Evolutionary conservation across 2,113 vertebrate genomes (phyloP).

Genomic region (Climacteris rufus): DNA sequence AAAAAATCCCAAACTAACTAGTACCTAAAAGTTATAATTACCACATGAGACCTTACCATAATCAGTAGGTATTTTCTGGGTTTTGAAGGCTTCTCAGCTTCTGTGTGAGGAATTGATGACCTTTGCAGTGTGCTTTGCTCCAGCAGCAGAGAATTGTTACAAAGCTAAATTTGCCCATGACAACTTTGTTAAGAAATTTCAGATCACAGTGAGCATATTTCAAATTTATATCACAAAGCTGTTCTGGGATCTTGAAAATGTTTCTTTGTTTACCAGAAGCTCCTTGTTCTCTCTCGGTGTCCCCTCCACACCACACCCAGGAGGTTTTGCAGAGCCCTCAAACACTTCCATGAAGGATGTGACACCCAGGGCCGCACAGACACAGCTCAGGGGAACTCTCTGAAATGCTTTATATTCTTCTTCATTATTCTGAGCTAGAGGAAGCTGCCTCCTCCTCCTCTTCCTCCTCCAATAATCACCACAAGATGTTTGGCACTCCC

Average conservation of each 20-base stretch:
- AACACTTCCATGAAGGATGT: not conserved
- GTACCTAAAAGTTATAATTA: not conserved
- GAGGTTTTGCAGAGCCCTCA: not conserved
- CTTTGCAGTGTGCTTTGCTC: not conserved
- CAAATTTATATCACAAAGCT: not conserved
- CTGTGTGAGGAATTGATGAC: not conserved
- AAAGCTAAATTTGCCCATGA: not conserved
- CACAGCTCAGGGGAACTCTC: not conserved
- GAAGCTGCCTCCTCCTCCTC: not conserved
- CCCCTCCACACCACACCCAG: not conserved
- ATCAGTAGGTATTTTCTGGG: not conserved
- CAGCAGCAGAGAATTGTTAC: not conserved
- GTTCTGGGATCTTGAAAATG: not conserved
- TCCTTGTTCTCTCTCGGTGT: not conserved
- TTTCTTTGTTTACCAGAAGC: not conserved
- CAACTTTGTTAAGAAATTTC: not conserved
- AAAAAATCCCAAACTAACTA: not conserved
- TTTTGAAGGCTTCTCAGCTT: not conserved
- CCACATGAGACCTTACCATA: not conserved
- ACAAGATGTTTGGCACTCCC: not conserved
- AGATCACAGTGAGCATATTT: not conserved
- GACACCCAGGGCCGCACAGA: not conserved
- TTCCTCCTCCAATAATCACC: not conserved
- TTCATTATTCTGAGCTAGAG: not conserved
- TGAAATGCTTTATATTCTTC: not conserved